Percentiles rank a stretch among this genome's conserved stretches.
Evolutionary conservation across 2,888 invertebrate genomes (phyloP).

Genomic region (Pristionchus fissidentatus): DNA sequence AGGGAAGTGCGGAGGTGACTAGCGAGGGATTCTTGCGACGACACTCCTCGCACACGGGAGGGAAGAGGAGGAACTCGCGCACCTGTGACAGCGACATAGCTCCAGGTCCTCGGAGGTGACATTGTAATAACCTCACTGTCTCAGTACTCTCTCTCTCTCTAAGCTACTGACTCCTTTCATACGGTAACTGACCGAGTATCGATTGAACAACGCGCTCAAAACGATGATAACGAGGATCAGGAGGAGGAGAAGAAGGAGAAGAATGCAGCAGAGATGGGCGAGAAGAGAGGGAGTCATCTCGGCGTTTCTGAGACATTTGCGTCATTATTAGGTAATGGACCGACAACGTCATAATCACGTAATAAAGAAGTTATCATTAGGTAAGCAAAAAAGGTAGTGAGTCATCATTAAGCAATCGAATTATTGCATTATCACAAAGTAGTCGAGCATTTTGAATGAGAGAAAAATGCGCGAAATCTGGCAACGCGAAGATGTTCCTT

Average conservation of each 20-base stretch:
- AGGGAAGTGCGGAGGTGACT: conserved; percentile 61
- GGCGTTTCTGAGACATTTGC: conserved; percentile 64
- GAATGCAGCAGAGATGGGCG: conserved; percentile 63
- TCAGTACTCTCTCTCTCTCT: not conserved
- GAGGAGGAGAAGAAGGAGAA: conserved; percentile 69
- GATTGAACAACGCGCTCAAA: conserved; percentile 67
- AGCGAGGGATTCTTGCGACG: conserved; percentile 68
- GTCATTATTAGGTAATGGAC: too few relatives aligned
- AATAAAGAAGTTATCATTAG: too few relatives aligned
- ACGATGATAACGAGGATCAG: conserved; percentile 68
- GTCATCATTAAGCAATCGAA: too few relatives aligned
- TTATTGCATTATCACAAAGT: not conserved
- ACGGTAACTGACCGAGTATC: conserved; percentile 58
- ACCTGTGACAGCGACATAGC: conserved; percentile 52
- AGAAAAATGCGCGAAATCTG: too few relatives aligned
- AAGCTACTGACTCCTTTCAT: not conserved
- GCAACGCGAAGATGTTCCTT: not conserved
- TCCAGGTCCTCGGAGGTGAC: too few relatives aligned
- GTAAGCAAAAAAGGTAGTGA: too few relatives aligned
- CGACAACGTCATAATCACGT: too few relatives aligned
- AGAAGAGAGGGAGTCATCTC: conserved; percentile 65
- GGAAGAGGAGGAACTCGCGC: conserved; percentile 69
- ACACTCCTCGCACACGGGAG: conserved; percentile 74
- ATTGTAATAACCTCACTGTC: not conserved
- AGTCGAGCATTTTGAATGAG: too few relatives aligned